Percentiles rank a stretch among this genome's conserved stretches.
Conservation (phyloP, 2,113 vertebrate genomes). For the Glareola pratincola region DNA sequence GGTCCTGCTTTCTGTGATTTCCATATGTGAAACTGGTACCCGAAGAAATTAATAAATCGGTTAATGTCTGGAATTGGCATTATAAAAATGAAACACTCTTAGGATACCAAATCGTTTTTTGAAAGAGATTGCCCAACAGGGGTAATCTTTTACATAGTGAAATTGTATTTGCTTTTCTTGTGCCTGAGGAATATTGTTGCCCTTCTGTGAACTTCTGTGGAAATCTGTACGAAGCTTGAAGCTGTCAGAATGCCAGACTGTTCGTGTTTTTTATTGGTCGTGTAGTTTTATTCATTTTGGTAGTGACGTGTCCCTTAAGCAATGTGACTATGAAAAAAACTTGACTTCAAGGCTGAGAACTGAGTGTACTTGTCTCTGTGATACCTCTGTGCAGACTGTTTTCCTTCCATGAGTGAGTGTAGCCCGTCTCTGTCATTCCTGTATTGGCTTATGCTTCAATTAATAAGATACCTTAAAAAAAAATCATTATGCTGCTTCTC, state of each 20-base stretch:
- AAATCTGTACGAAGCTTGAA: not conserved
- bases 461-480: not conserved
- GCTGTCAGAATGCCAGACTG: not conserved
- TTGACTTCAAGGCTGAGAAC: not conserved
- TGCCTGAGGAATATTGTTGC: not conserved
- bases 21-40: not conserved
- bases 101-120: not conserved
- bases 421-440: conserved; percentile 41
- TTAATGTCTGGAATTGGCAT: not conserved
- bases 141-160: not conserved
- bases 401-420: not conserved
- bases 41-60: not conserved
- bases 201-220: not conserved
- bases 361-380: not conserved
- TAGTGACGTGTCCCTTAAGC: not conserved
- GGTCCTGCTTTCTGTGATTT: not conserved
- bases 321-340: not conserved
- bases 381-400: not conserved
- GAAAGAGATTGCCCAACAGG: not conserved
- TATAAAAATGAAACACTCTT: not conserved
- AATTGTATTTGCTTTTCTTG: not conserved
- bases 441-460: not conserved
- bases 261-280: not conserved
- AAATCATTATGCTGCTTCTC: not conserved
- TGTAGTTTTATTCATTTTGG: not conserved